These are phyloP conservation scores for Dicyrtoma fusca DNA, from an alignment of 2,888 invertebrate genomes.

Conservation along the genomic window DNA sequence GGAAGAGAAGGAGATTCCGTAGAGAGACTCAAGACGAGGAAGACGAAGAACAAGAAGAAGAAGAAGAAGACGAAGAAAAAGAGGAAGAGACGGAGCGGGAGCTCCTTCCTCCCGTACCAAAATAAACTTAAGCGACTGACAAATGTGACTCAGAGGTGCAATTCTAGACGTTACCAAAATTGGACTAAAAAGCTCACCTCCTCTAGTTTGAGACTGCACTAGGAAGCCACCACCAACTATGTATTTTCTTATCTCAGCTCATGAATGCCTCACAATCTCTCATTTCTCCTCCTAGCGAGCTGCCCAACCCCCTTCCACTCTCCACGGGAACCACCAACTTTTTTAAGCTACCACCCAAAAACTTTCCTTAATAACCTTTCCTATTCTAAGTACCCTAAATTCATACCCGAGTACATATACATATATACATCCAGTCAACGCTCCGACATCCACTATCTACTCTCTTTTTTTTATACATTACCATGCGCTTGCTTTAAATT, in stretches of 20 bases:
- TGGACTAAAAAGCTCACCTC: constrained; percentile 54
- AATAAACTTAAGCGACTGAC: constrained; percentile 56
- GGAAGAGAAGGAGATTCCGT: constrained; percentile 13
- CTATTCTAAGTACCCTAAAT: not conserved
- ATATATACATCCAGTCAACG: too few species aligned
- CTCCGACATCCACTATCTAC: not conserved
- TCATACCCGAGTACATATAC: not conserved
- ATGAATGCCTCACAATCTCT: constrained; percentile 53
- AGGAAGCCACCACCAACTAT: constrained; percentile 18
- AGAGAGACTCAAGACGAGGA: not conserved
- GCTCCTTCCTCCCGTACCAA: constrained; percentile 45
- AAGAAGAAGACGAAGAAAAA: constrained; percentile 9
- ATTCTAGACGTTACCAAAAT: constrained; percentile 57
- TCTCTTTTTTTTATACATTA: constrained; percentile 23
- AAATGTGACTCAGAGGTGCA: constrained; percentile 57
- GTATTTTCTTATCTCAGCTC: constrained; percentile 38
- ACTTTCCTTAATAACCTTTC: constrained; percentile 8
- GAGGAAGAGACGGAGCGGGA: constrained; percentile 14
- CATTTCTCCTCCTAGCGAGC: constrained; percentile 42
- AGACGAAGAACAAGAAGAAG: constrained; percentile 10
- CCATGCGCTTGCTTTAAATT: not conserved
- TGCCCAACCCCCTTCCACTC: constrained; percentile 33
- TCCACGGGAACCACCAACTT: constrained; percentile 14
- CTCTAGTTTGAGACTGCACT: constrained; percentile 32
- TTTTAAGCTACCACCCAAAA: constrained; percentile 13